phyloP scores from a whole-genome alignment of 2,888 invertebrate species.

The Ophonus ardosiacus region DNA sequence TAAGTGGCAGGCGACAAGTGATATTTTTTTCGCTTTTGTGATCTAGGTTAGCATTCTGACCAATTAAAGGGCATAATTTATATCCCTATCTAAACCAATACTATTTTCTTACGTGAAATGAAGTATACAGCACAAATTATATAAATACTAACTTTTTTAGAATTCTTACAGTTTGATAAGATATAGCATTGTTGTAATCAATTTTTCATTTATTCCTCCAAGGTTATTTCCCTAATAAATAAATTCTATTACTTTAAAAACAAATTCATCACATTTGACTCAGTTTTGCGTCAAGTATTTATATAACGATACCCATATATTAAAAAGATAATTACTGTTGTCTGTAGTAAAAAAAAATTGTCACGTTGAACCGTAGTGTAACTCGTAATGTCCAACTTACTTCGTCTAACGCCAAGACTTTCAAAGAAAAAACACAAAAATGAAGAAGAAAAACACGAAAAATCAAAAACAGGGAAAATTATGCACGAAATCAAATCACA shows the following conservation, averaged over 20 bases:
- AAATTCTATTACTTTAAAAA: constrained; percentile 11
- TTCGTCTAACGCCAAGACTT: constrained; percentile 48
- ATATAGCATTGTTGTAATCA: background rate
- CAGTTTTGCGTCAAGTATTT: constrained; percentile 7
- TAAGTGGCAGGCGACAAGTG: too few relatives aligned
- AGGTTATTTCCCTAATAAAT: constrained; percentile 9
- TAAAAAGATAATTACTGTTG: background rate
- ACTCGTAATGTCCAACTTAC: constrained; percentile 28
- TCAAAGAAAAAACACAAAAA: constrained; percentile 56
- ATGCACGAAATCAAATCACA: constrained; percentile 57
- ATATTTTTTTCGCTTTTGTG: too few relatives aligned
- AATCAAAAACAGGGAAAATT: constrained; percentile 43
- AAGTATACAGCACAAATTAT: too few relatives aligned
- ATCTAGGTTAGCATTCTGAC: too few relatives aligned
- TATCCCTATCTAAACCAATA: too few relatives aligned
- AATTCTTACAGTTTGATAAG: background rate
- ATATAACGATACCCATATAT: constrained; percentile 9
- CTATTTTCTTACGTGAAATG: too few relatives aligned
- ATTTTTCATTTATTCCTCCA: background rate
- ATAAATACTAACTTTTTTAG: background rate
- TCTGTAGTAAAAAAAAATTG: background rate
- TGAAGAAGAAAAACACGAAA: constrained; percentile 44
- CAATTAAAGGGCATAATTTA: too few relatives aligned
- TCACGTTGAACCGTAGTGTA: background rate
- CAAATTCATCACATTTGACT: constrained; percentile 29